Percentiles rank a stretch among this genome's conserved stretches.
Conservation (phyloP, 2,888 invertebrate species). For the Sussaba pulchella region DNA sequence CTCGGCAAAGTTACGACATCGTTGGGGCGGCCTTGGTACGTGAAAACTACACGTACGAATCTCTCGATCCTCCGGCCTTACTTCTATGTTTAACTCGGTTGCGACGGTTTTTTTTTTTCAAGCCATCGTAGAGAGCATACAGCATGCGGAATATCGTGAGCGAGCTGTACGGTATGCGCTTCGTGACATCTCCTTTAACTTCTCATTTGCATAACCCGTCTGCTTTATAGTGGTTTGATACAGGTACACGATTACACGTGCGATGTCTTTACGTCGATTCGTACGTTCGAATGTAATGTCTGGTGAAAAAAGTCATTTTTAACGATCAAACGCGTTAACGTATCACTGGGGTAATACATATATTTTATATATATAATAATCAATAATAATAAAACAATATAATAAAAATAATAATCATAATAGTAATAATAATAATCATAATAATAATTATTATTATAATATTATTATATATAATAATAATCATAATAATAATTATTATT, state of each 20-base stretch:
- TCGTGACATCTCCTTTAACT: slow-evolving; percentile 68
- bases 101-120: slow-evolving; percentile 43
- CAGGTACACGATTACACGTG: neutral
- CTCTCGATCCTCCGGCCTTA: slow-evolving; percentile 4
- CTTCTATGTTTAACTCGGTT: neutral
- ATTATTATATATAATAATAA: no score
- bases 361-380: no score
- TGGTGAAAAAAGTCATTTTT: slow-evolving; percentile 66
- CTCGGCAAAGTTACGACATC: slow-evolving; percentile 58
- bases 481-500: no score
- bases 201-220: slow-evolving; percentile 63
- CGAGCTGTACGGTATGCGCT: slow-evolving; percentile 47
- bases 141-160: neutral
- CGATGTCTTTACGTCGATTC: neutral
- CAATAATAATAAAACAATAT: no score
- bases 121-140: neutral
- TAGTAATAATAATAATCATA: no score
- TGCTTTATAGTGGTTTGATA: slow-evolving; percentile 15
- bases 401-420: no score
- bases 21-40: slow-evolving; percentile 60
- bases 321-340: slow-evolving; percentile 65
- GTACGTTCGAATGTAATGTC: slow-evolving; percentile 60
- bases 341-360: slow-evolving; percentile 55
- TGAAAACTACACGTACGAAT: slow-evolving; percentile 63
- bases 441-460: no score